Evolutionary conservation across 2,113 vertebrate species (phyloP).

Genomic region (Puma concolor): DNA sequence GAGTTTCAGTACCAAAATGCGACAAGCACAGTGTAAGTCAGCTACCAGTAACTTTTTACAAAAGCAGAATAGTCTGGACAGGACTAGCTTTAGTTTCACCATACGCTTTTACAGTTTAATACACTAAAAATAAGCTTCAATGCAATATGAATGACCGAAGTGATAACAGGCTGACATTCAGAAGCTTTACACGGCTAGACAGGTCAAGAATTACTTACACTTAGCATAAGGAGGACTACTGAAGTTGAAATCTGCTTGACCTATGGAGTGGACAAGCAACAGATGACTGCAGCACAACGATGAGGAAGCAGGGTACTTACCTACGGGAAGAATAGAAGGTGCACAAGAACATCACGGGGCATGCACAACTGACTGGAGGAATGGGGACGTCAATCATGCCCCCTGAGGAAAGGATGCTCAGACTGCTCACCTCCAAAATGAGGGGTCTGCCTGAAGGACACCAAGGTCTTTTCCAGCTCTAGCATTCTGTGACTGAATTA

Average conservation of each 20-base stretch:
- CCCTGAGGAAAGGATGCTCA: neutral
- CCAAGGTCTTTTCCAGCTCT: neutral
- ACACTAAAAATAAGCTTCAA: neutral
- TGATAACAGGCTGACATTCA: neutral
- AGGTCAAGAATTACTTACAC: neutral
- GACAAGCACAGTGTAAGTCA: neutral
- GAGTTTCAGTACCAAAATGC: constrained; percentile 10
- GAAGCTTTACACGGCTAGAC: neutral
- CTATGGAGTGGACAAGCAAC: neutral
- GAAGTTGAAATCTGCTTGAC: neutral
- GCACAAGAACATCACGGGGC: neutral
- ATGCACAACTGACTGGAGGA: neutral
- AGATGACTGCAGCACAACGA: neutral
- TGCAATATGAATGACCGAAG: neutral
- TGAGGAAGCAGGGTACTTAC: neutral
- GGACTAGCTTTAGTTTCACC: neutral
- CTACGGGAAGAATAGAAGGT: neutral
- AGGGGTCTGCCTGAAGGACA: neutral
- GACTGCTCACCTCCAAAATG: neutral
- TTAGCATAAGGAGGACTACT: neutral
- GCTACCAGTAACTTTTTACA: neutral
- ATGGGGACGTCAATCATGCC: neutral
- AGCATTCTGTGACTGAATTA: neutral
- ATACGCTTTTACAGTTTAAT: neutral
- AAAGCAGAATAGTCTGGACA: neutral